Evolutionary conservation across 2,888 invertebrate genomes (phyloP).

Genomic region (Troides oblongomaculatus): DNA sequence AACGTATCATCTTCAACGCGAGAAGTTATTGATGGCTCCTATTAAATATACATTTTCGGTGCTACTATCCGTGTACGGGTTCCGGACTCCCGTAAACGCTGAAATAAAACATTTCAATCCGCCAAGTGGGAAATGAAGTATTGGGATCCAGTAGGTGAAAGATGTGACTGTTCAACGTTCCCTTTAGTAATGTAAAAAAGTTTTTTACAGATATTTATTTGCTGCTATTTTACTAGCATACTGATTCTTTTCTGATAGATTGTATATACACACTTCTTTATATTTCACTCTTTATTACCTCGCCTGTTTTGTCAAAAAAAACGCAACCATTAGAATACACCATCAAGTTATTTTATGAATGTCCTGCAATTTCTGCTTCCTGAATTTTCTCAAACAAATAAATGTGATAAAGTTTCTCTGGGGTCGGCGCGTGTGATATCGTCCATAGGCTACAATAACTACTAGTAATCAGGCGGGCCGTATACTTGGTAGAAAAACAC

Average conservation of each 20-base stretch:
- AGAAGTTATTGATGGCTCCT: conserved; percentile 77
- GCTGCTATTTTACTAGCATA: background rate
- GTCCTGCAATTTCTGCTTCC: too few relatives aligned
- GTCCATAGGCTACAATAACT: too few relatives aligned
- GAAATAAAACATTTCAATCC: conserved; percentile 75
- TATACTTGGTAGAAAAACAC: background rate
- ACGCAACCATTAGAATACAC: too few relatives aligned
- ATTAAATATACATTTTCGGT: conserved; percentile 76
- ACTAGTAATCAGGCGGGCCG: too few relatives aligned
- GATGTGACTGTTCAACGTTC: conserved; percentile 54
- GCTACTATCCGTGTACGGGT: conserved; percentile 51
- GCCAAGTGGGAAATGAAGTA: conserved; percentile 70
- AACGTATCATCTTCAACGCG: conserved; percentile 69
- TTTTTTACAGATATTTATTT: conserved; percentile 42
- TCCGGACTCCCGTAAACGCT: conserved; percentile 56
- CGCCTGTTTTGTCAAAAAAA: background rate
- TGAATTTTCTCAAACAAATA: too few relatives aligned
- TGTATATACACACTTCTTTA: background rate
- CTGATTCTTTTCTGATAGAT: background rate
- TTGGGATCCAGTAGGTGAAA: conserved; percentile 56
- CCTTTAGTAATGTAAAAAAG: conserved; percentile 40
- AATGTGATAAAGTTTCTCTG: too few relatives aligned
- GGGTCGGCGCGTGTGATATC: too few relatives aligned
- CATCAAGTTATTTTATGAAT: too few relatives aligned
- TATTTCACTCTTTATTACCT: background rate